phyloP scores from a whole-genome alignment of 2,113 vertebrate species.

The Callocephalon fimbriatum region DNA sequence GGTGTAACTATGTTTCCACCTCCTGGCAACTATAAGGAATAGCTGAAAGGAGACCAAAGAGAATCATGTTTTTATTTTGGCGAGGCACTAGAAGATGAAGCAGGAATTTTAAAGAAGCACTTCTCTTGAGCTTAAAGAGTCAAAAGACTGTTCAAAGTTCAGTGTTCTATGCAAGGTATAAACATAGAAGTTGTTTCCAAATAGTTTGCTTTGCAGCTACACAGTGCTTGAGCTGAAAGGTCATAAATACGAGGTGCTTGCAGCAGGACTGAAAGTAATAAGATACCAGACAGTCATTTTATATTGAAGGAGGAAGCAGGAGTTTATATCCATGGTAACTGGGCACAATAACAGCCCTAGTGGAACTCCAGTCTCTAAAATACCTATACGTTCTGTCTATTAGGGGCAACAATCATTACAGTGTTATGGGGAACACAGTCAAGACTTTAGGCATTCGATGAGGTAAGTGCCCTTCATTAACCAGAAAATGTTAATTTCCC shows the following conservation, averaged over 20 bases:
- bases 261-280: not conserved
- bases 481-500: not conserved
- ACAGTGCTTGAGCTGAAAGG: not conserved
- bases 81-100: not conserved
- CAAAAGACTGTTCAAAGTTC: not conserved
- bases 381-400: not conserved
- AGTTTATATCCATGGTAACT: not conserved
- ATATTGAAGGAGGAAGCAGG: not conserved
- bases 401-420: not conserved
- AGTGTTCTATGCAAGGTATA: not conserved
- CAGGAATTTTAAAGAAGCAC: not conserved
- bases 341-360: not conserved
- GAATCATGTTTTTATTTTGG: not conserved
- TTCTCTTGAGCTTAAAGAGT: not conserved
- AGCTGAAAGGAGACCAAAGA: not conserved
- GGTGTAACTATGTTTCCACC: conserved; percentile 59
- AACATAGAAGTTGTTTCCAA: not conserved
- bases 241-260: not conserved
- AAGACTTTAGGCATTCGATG: not conserved
- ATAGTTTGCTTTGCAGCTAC: not conserved
- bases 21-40: conserved; percentile 31
- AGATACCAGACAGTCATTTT: not conserved
- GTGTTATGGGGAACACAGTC: fast-evolving
- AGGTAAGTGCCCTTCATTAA: not conserved
- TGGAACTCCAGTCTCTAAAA: not conserved